phyloP scores from a whole-genome alignment of 2,113 vertebrate genomes.

The Zosterops pallidus region DNA sequence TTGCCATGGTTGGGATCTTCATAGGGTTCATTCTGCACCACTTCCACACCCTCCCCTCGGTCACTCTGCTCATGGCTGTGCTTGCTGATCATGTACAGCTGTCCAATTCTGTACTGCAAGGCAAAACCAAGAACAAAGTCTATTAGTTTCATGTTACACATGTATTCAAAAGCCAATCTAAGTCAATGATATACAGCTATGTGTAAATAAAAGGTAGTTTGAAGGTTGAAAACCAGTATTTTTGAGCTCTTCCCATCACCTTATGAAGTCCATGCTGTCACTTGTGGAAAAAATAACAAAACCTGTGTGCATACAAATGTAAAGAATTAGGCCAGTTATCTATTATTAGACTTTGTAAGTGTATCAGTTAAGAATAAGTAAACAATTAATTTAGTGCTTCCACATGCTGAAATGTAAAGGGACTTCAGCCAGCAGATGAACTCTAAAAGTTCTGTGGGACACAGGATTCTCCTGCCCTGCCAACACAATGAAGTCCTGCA shows the following conservation, averaged over 20 bases:
- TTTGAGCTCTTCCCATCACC: not conserved
- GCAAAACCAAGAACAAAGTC: constrained; percentile 13
- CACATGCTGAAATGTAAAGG: not conserved
- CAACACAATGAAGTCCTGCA: not conserved
- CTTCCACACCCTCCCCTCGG: constrained; percentile 94
- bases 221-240: rapidly evolving
- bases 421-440: not conserved
- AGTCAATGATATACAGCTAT: rapidly evolving
- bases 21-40: constrained; percentile 92
- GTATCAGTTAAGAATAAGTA: not conserved
- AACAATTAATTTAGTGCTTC: not conserved
- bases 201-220: not conserved
- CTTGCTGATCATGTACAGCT: constrained; percentile 95
- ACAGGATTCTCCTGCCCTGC: not conserved
- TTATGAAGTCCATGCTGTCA: not conserved
- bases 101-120: constrained; percentile 85
- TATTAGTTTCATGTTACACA: not conserved
- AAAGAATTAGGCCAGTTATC: not conserved
- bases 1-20: constrained; percentile 89
- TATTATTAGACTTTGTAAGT: not conserved
- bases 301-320: not conserved
- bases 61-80: constrained; percentile 96
- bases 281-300: not conserved
- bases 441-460: not conserved
- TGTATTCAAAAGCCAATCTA: not conserved